phyloP scores from a whole-genome alignment of 2,888 invertebrate species.

The Leptogaster cylindrica region DNA sequence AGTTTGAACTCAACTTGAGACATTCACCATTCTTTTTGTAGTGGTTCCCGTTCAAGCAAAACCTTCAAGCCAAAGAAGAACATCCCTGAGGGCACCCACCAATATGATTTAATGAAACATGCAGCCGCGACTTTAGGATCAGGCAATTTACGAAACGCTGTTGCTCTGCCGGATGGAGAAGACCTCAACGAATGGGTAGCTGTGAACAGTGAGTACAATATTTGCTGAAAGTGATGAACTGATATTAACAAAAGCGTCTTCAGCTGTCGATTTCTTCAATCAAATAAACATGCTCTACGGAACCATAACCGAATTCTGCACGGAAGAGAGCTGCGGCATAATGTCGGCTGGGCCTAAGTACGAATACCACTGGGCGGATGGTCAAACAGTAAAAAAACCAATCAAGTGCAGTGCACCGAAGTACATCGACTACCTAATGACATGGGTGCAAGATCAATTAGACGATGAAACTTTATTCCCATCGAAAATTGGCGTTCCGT shows the following conservation, averaged over 20 bases:
- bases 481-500: conserved; percentile 98
- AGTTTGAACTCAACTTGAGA: too few relatives aligned
- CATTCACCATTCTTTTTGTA: conserved; percentile 45
- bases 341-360: conserved; percentile 99
- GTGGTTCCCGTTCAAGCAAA: conserved; percentile 80
- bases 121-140: conserved; percentile 98
- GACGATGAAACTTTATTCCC: conserved; percentile 99
- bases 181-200: conserved; percentile 99
- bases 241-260: conserved; percentile 4
- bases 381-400: conserved; percentile 96
- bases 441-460: conserved; percentile 99
- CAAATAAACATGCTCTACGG: conserved; percentile 99
- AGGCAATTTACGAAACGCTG: conserved; percentile 94
- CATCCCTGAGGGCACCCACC: conserved; percentile 97
- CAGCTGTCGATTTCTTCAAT: conserved; percentile 99
- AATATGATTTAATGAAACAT: conserved; percentile 99
- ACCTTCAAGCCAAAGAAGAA: conserved; percentile 99
- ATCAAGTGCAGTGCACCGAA: conserved; percentile 99
- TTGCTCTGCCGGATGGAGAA: conserved; percentile 97
- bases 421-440: conserved; percentile 99
- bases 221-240: not conserved
- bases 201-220: conserved; percentile 86
- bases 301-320: conserved; percentile 99
- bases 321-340: conserved; percentile 94
- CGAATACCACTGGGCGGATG: conserved; percentile 99